Evolutionary conservation across 2,113 vertebrate species (phyloP).

Genomic region (Leucosticte australis): DNA sequence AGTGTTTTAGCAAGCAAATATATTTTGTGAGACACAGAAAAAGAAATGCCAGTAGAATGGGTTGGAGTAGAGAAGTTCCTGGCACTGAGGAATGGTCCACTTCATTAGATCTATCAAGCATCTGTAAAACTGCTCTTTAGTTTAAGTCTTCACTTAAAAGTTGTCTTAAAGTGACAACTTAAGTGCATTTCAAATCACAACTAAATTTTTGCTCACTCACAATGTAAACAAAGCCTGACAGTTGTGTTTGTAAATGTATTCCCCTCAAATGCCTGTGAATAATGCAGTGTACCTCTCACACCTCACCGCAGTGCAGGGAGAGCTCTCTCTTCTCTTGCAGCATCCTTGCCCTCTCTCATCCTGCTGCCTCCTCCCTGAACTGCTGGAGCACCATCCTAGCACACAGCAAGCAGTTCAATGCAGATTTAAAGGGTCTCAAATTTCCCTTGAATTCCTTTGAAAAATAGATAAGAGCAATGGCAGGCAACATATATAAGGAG

Average conservation of each 20-base stretch:
- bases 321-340: background rate
- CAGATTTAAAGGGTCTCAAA: background rate
- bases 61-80: background rate
- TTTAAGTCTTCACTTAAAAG: background rate
- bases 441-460: background rate
- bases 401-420: accelerated
- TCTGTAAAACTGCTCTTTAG: background rate
- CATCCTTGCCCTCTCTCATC: background rate
- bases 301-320: no score
- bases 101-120: background rate
- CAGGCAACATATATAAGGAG: background rate
- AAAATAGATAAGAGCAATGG: background rate
- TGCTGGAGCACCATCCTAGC: background rate
- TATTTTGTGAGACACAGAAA: background rate
- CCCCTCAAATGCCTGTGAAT: background rate
- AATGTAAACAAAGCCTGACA: background rate
- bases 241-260: background rate
- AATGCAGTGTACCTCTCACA: background rate
- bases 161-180: background rate
- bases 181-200: background rate
- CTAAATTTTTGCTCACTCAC: background rate
- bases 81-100: background rate
- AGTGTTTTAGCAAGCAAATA: background rate
- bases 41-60: background rate
- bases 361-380: background rate